Conservation (phyloP, 1,140 invertebrate genomes). For the Rhopalosiphum maidis region DNA sequence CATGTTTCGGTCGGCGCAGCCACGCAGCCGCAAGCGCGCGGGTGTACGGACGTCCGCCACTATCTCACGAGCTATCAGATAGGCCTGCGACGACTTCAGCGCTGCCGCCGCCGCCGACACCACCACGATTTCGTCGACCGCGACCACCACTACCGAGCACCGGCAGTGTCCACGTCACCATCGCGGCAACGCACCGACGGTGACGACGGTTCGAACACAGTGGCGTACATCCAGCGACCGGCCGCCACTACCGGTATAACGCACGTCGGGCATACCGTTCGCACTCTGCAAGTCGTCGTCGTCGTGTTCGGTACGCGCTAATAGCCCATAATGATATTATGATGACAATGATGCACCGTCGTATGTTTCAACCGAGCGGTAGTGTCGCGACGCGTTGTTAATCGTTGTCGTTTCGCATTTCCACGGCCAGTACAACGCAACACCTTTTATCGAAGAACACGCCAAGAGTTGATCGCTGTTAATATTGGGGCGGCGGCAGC, state of each 20-base stretch:
- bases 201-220: not conserved
- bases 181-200: not conserved
- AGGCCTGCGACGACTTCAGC: not conserved
- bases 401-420: not conserved
- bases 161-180: constrained; percentile 29
- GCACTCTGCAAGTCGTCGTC: not conserved
- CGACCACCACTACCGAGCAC: not conserved
- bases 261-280: not conserved
- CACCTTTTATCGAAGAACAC: not conserved
- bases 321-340: not conserved
- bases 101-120: not conserved
- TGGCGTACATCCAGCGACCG: not conserved
- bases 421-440: not conserved
- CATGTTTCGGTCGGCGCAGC: not conserved
- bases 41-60: not conserved
- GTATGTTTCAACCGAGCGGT: not conserved
- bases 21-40: too few species aligned
- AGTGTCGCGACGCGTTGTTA: not conserved
- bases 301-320: not conserved
- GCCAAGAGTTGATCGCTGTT: not conserved
- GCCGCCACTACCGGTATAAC: not conserved
- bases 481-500: not conserved
- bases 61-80: not conserved
- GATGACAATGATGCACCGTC: not conserved
- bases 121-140: not conserved